Conservation (phyloP, 2,797 vertebrate genomes). For the Oceanodroma leucorhoa region DNA sequence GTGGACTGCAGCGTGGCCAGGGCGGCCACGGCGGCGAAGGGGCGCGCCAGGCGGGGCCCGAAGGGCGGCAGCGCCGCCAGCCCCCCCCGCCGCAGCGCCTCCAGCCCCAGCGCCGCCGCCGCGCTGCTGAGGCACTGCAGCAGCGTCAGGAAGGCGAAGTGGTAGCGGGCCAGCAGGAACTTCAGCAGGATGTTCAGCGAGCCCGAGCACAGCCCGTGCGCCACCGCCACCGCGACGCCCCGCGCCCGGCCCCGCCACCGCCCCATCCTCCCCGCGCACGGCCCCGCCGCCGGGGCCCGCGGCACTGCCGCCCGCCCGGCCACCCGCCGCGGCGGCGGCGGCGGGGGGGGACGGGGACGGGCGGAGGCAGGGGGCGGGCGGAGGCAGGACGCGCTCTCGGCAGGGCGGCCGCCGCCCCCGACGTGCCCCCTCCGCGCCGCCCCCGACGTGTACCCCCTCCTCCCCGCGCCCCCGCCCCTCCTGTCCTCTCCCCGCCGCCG, state of each 20-base stretch:
- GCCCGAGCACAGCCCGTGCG: constrained; percentile 94
- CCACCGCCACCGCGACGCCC: constrained; percentile 91
- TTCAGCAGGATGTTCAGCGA: constrained; percentile 94
- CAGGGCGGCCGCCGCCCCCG: not conserved
- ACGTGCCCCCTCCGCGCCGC: not conserved
- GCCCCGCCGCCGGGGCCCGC: not conserved
- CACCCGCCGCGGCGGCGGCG: not conserved
- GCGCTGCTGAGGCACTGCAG: constrained; percentile 92
- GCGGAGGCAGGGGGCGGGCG: not conserved
- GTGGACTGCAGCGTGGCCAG: constrained; percentile 94
- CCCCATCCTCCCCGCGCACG: not conserved
- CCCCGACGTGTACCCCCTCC: not conserved
- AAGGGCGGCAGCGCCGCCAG: constrained; percentile 87
- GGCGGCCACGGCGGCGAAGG: constrained; percentile 86
- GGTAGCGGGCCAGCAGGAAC: constrained; percentile 89
- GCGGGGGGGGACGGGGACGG: not conserved
- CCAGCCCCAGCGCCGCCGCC: constrained; percentile 87
- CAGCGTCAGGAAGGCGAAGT: constrained; percentile 91
- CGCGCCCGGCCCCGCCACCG: constrained; percentile 77
- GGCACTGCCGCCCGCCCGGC: not conserved
- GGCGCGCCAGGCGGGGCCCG: constrained; percentile 85
- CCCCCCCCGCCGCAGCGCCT: constrained; percentile 85
- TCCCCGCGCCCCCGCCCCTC: not conserved
- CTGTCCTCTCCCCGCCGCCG: not conserved
- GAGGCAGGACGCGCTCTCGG: not conserved